Evolutionary conservation across 2,888 invertebrate species (phyloP).

Genomic region (Erynnis tages): DNA sequence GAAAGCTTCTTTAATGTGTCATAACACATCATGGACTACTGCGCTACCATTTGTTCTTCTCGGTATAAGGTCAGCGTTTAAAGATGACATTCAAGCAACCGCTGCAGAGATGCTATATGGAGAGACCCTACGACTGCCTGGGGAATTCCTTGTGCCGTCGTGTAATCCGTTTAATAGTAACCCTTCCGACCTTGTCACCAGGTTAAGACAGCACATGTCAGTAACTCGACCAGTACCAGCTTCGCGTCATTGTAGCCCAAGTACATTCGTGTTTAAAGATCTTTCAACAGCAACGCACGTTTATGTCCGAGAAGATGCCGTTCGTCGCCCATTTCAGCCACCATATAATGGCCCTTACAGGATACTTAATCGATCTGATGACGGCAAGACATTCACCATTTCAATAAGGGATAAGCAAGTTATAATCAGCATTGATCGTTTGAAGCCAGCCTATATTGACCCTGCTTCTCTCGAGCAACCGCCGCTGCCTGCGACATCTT

Average conservation of each 20-base stretch:
- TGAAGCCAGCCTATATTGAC: background rate
- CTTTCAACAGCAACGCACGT: background rate
- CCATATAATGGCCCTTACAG: background rate
- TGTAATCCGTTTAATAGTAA: too few relatives aligned
- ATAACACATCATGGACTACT: conserved; percentile 25
- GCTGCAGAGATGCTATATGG: conserved; percentile 31
- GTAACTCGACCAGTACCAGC: background rate
- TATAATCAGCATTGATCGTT: background rate
- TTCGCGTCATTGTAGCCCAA: background rate
- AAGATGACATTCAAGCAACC: conserved; percentile 30
- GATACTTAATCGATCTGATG: background rate
- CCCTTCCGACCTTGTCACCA: background rate
- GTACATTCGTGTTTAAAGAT: background rate
- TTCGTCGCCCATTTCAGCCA: background rate
- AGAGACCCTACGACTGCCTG: conserved; percentile 28
- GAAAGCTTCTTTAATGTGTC: conserved; percentile 35
- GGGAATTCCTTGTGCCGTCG: conserved; percentile 16
- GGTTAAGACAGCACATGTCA: background rate
- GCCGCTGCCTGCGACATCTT: background rate
- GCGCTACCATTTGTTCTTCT: conserved; percentile 31
- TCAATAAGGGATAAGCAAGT: background rate
- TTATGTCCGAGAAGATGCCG: background rate
- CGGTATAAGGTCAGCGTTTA: conserved; percentile 32
- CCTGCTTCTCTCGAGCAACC: background rate
- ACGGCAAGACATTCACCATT: background rate